Percentiles rank a stretch among this genome's conserved stretches.
These are phyloP conservation scores for Plagodis dolabraria DNA, from an alignment of 2,888 invertebrate species.

Conservation along the genomic window DNA sequence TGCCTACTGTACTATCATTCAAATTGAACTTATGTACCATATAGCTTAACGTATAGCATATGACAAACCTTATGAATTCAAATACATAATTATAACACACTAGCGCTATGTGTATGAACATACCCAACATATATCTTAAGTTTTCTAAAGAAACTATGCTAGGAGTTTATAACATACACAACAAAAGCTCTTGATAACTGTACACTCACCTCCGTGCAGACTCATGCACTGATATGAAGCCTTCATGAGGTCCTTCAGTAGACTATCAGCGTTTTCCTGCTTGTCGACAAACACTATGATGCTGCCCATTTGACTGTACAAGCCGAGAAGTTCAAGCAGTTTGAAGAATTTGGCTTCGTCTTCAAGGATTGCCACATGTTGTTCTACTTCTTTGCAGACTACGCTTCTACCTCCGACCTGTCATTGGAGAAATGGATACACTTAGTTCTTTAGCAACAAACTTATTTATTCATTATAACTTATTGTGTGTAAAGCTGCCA, in stretches of 20 bases:
- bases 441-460: too few relatives aligned
- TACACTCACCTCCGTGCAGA: slow-evolving; percentile 92
- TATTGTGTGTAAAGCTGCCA: too few relatives aligned
- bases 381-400: slow-evolving; percentile 99
- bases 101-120: too few relatives aligned
- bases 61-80: too few relatives aligned
- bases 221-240: slow-evolving; percentile 98
- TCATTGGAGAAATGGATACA: too few relatives aligned
- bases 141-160: too few relatives aligned
- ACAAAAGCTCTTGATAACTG: neutral
- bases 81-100: too few relatives aligned
- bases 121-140: too few relatives aligned
- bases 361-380: slow-evolving; percentile 96
- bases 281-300: slow-evolving; percentile 99
- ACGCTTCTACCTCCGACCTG: slow-evolving; percentile 97
- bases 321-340: slow-evolving; percentile 97
- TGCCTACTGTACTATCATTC: too few relatives aligned
- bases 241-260: slow-evolving; percentile 97
- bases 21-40: too few relatives aligned
- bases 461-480: too few relatives aligned
- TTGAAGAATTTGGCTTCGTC: slow-evolving; percentile 99
- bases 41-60: too few relatives aligned
- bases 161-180: neutral
- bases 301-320: slow-evolving; percentile 96
- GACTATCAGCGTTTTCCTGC: slow-evolving; percentile 97